Evolutionary conservation across 1,140 invertebrate genomes (phyloP).

Genomic region (Drosophila serrata): DNA sequence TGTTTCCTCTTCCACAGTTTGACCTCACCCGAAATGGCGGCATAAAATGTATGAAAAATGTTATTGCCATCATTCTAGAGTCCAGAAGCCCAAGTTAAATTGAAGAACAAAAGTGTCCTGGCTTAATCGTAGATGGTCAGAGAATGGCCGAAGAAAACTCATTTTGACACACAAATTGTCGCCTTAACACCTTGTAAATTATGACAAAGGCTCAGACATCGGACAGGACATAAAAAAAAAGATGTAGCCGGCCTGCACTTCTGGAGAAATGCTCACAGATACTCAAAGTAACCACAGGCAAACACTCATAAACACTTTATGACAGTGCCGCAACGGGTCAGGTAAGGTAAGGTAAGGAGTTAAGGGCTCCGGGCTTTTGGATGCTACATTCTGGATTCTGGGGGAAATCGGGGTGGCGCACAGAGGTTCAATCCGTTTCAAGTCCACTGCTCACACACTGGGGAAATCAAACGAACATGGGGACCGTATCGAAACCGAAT

Average conservation of each 20-base stretch:
- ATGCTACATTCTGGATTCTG: too few species aligned
- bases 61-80: constrained; percentile 11
- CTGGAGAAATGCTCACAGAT: constrained; percentile 14
- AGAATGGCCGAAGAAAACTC: constrained; percentile 49
- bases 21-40: constrained; percentile 6
- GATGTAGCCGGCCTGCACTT: constrained; percentile 34
- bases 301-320: constrained; percentile 78
- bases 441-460: constrained; percentile 64
- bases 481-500: constrained; percentile 27
- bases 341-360: constrained; percentile 26
- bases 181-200: constrained; percentile 79
- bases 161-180: constrained; percentile 75
- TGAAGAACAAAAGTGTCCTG: constrained; percentile 9
- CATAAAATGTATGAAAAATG: constrained; percentile 29
- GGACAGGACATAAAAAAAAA: constrained; percentile 69
- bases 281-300: constrained; percentile 48
- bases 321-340: constrained; percentile 51
- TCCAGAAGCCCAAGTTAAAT: constrained; percentile 6
- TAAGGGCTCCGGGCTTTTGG: constrained; percentile 13
- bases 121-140: constrained; percentile 26
- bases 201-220: constrained; percentile 59
- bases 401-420: background rate
- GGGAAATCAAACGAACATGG: constrained; percentile 76
- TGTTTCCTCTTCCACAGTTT: constrained; percentile 23
- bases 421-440: constrained; percentile 19